Base-by-base conservation (phyloP, 2,888 invertebrate species). In the Lepidochrysops patricia region DNA sequence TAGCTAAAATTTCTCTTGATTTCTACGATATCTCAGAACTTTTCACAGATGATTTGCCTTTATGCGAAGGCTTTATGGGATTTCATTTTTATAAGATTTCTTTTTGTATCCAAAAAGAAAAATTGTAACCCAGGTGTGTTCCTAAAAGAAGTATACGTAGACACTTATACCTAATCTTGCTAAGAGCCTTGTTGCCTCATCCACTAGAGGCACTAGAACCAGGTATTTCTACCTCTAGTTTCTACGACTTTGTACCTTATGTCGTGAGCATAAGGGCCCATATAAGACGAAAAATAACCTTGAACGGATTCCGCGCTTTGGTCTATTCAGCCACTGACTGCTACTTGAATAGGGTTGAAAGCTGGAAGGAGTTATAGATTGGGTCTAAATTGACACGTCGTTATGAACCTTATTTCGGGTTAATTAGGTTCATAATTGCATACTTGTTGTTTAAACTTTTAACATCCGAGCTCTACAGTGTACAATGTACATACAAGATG, bases 161-260 rank as follows among this genome's bases (percentile, higher is more conserved):
- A 43, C 59, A 62, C 35, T 54, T 58, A 62, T 61, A n/a, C n/a
- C n/a, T n/a, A 62, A 62, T 64, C 60, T 58, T 58, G 60, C 57
- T 60, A 60, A 65, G 65, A 59, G 62, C 66, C 64, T 71, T 68
- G 67, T 69, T 71, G 70, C 63, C 60, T 58, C 58, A 62, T 63
- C 64, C 67, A 66, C 63, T 61, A 64, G 67, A 61, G 61, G 63
- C 63, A 62, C 64, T n/a, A n/a, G n/a, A n/a, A n/a, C n/a, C n/a
- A n/a, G n/a, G n/a, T n/a, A n/a, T n/a, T n/a, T n/a, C n/a, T n/a
- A n/a, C n/a, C n/a, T n/a, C n/a, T n/a, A n/a, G n/a, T n/a, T n/a
- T n/a, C n/a, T n/a, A n/a, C n/a, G n/a, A n/a, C n/a, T n/a, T n/a
- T n/a, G n/a, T n/a, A n/a, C n/a, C n/a, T n/a, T n/a, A n/a, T n/a